These are phyloP conservation scores for Esox masquinongy DNA, from an alignment of 2,797 vertebrate species.

Conservation along the genomic window DNA sequence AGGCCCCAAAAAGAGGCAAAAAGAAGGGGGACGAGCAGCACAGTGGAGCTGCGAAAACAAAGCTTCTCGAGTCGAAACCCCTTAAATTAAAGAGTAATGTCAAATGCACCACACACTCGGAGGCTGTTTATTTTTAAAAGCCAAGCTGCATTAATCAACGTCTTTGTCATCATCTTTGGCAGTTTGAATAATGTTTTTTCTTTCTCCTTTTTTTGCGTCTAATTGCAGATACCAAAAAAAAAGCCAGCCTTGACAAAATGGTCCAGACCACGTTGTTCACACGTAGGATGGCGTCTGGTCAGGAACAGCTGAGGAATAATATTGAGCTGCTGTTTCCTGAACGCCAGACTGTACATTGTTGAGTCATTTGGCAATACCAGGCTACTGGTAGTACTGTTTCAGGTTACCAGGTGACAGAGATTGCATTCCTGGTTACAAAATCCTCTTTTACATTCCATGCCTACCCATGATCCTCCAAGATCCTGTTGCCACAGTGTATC, in stretches of 20 bases:
- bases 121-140: constrained; percentile 58
- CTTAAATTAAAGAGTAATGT: constrained; percentile 47
- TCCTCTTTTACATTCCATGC: neutral
- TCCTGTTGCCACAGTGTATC: neutral
- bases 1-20: constrained; percentile 40
- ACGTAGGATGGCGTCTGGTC: constrained; percentile 36
- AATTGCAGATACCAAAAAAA: constrained; percentile 33
- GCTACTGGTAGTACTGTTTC: neutral
- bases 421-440: neutral
- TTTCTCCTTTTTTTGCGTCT: constrained; percentile 17
- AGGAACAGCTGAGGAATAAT: constrained; percentile 26
- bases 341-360: constrained; percentile 24
- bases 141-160: constrained; percentile 51
- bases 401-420: neutral
- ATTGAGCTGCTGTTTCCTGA: constrained; percentile 21
- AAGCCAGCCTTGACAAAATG: constrained; percentile 31
- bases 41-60: constrained; percentile 55
- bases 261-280: constrained; percentile 40
- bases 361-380: constrained; percentile 4
- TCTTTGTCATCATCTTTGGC: constrained; percentile 46
- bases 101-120: constrained; percentile 41
- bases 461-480: neutral
- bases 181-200: constrained; percentile 17
- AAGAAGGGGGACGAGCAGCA: constrained; percentile 29
- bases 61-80: constrained; percentile 39